A percentile compares a stretch with the other conserved stretches of the same genome.
Evolutionary conservation across 1,140 invertebrate genomes (phyloP).

Genomic region (Planococcus citri): DNA sequence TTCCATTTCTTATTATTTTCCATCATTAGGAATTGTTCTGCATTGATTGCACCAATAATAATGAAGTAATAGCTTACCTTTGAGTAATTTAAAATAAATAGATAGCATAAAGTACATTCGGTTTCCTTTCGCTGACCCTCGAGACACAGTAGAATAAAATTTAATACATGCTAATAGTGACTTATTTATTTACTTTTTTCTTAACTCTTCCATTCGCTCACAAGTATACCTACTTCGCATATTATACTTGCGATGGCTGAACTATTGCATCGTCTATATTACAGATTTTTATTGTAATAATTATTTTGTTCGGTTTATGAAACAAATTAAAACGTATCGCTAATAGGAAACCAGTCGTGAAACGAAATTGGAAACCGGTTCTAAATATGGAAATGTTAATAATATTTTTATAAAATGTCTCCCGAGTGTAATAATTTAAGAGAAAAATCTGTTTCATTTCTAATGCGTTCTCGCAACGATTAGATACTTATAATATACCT

Average conservation of each 20-base stretch:
- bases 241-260: background rate
- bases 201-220: background rate
- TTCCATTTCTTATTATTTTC: no score
- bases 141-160: background rate
- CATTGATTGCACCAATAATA: no score
- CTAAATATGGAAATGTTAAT: background rate
- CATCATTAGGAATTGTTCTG: no score
- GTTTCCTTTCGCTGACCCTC: background rate
- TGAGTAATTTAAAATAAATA: no score
- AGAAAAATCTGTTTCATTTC: background rate
- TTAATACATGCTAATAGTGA: background rate
- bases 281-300: background rate
- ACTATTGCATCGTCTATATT: background rate
- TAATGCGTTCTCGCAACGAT: no score
- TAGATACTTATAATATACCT: no score
- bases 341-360: background rate
- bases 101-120: no score
- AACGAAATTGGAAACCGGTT: background rate
- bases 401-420: background rate
- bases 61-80: no score
- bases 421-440: background rate
- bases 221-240: no score
- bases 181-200: background rate
- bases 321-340: conserved; percentile 1
- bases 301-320: background rate